Base-by-base conservation (phyloP, 1,140 invertebrate species). In the Pseudachorutes palmiensis region DNA sequence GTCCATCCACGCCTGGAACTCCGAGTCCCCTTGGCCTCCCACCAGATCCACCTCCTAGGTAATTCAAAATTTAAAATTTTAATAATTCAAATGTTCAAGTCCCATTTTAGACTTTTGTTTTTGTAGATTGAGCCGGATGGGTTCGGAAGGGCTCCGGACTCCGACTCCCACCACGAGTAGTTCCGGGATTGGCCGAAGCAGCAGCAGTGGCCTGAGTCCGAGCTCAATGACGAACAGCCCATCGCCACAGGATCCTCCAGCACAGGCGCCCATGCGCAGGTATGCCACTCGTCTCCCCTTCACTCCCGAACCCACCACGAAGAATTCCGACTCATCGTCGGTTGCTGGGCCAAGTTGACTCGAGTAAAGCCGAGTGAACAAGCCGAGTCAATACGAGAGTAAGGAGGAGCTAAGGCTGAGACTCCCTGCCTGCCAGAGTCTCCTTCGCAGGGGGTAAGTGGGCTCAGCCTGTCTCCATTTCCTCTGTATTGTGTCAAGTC, bases 41-140 rank as follows among this genome's bases (percentile, higher is more conserved):
- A 30, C 72, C 72, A n/a, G 70, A 74, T 36, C 72, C 72, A 48
- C 72, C 72, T n/a, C 72, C 70, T 33, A 71, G 72, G 72, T 73
- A 57, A 64, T 64, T 64, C 16, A 5, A 58, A 31, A 32, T 12
- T 41, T 67, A 12, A 57, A 1, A 22, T 22, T 57, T 63, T 22
- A 31, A 60, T 22, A 32, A 49, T 36, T 67, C 58, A 1, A 32
- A 33, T 45, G 51, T 1, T 55, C 14, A 59, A 28, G 31, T 33
- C 5, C 29, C 31, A 66, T 66, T 32, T 66, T 31, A 59, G n/a
- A 19, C 22, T 59, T 31, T 26, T 58, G n/a, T 28, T 22, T 51
- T 16, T 31, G 2, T 24, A 71, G 66, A 36, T 36, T 45, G 58
- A 71, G 63, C 45, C 62, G 70, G 14, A 61, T 68, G 58, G 51